Conservation (phyloP, 2,113 vertebrate genomes). For the Promerops cafer region DNA sequence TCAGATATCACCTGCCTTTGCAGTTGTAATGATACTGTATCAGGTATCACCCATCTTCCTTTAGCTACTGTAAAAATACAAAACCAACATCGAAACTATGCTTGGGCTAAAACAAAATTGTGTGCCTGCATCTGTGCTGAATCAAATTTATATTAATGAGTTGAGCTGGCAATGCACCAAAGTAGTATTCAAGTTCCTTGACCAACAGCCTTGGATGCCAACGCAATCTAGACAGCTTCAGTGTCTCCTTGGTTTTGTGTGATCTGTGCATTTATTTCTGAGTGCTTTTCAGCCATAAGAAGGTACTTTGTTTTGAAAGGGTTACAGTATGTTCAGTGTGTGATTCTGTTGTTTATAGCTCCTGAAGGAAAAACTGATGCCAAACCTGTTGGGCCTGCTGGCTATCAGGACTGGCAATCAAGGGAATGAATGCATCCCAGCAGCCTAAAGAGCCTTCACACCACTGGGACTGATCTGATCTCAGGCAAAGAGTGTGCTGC, state of each 20-base stretch:
- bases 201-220: not conserved
- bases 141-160: not conserved
- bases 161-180: not conserved
- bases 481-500: not conserved
- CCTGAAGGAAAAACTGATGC: not conserved
- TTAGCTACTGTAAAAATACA: not conserved
- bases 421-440: not conserved
- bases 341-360: not conserved
- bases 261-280: not conserved
- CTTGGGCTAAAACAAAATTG: not conserved
- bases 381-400: not conserved
- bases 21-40: not conserved
- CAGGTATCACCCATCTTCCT: not conserved
- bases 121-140: not conserved
- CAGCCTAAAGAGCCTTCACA: fast-evolving
- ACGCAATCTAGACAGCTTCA: fast-evolving
- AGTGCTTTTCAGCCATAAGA: not conserved
- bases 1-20: not conserved
- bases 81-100: not conserved
- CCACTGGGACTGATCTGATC: fast-evolving
- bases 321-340: not conserved
- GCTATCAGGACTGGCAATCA: not conserved
- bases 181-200: not conserved
- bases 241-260: not conserved
- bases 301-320: not conserved